These are phyloP conservation scores for Torymus texanus DNA, from an alignment of 2,888 invertebrate species.

Conservation along the genomic window DNA sequence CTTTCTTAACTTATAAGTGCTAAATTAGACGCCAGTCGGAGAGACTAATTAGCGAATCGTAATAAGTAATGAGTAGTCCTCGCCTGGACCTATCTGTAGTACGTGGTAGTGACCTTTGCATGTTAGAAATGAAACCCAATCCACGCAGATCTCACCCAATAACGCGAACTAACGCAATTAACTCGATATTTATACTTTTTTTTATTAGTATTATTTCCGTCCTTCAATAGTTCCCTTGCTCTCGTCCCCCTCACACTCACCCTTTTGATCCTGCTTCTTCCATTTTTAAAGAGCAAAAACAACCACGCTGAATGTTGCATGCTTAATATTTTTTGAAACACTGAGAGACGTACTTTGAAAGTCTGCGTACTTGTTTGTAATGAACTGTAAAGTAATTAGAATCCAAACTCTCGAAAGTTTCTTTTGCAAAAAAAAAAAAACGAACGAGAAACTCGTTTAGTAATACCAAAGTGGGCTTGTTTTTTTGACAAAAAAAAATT, in stretches of 20 bases:
- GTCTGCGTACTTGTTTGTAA: constrained; percentile 73
- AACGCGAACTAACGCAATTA: constrained; percentile 50
- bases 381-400: constrained; percentile 53
- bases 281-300: constrained; percentile 37
- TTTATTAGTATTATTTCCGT: constrained; percentile 10
- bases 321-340: constrained; percentile 61
- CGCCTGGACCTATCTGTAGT: constrained; percentile 63
- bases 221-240: constrained; percentile 43
- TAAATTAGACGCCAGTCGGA: constrained; percentile 63
- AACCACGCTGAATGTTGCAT: constrained; percentile 70
- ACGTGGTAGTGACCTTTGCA: constrained; percentile 72
- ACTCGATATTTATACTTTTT: constrained; percentile 36
- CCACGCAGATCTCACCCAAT: constrained; percentile 48
- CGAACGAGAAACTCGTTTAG: neutral
- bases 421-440: constrained; percentile 32
- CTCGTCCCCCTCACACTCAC: constrained; percentile 34
- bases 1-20: constrained; percentile 38
- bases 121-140: constrained; percentile 63
- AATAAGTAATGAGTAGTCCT: constrained; percentile 58
- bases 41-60: constrained; percentile 62
- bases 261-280: constrained; percentile 49
- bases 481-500: constrained; percentile 31
- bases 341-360: constrained; percentile 54
- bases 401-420: constrained; percentile 32
- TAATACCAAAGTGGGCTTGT: constrained; percentile 20